These are phyloP conservation scores for Macrotis lagotis DNA, from an alignment of 2,113 vertebrate genomes.

Conservation along the genomic window DNA sequence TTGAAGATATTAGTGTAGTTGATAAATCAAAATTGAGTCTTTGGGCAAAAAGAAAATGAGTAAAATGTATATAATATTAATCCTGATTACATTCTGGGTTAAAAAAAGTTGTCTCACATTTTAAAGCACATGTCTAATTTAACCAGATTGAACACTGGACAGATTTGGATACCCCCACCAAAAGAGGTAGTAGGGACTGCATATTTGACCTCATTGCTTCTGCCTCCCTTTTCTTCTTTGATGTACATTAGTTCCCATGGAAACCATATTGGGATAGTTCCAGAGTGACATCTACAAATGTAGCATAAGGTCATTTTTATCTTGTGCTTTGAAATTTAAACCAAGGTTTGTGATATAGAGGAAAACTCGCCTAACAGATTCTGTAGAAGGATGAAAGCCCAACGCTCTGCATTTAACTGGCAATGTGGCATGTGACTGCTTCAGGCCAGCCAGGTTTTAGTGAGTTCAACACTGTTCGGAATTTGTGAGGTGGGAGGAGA, in stretches of 20 bases:
- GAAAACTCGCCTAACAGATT: conserved; percentile 66
- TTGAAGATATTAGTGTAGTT: conserved; percentile 27
- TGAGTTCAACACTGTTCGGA: conserved; percentile 44
- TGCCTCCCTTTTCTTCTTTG: conserved; percentile 54
- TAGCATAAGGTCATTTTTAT: conserved; percentile 75
- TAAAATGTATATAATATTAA: neutral
- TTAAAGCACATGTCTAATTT: conserved; percentile 50
- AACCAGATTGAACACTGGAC: conserved; percentile 21
- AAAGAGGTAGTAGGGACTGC: conserved; percentile 36
- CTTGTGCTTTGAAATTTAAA: conserved; percentile 76
- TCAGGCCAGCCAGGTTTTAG: conserved; percentile 49
- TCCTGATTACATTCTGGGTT: conserved; percentile 17
- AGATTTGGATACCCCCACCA: conserved; percentile 52
- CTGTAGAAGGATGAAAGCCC: conserved; percentile 66
- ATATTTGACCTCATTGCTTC: conserved; percentile 49
- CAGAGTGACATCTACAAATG: conserved; percentile 70
- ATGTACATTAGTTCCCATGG: conserved; percentile 79
- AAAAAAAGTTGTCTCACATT: neutral
- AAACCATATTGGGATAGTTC: conserved; percentile 65
- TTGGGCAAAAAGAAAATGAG: conserved; percentile 17
- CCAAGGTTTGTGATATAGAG: conserved; percentile 64
- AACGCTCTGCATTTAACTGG: conserved; percentile 54
- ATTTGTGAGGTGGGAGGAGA: neutral
- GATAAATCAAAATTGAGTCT: conserved; percentile 3
- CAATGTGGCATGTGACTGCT: conserved; percentile 32